Conservation (phyloP, 92 coral and sea anemone genomes). For the Epizoanthus ramosus region DNA sequence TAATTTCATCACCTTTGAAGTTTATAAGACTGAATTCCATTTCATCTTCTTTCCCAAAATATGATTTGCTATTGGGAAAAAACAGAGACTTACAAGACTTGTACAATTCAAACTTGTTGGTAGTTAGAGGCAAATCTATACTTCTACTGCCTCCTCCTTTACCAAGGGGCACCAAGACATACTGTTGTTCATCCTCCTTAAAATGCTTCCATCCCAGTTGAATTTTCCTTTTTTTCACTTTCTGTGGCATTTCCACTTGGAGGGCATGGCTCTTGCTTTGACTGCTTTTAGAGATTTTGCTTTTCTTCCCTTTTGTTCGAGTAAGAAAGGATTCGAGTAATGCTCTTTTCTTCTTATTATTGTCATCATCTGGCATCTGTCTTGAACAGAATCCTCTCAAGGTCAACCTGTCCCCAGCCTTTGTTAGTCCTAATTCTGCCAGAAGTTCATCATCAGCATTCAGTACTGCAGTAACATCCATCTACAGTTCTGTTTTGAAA, state of each 20-base stretch:
- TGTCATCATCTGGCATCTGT: neutral
- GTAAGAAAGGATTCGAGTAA: neutral
- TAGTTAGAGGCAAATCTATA: neutral
- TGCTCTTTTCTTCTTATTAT: slow-evolving; percentile 37
- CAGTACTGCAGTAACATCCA: slow-evolving; percentile 58
- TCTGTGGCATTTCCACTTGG: slow-evolving; percentile 12
- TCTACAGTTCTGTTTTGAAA: slow-evolving; percentile 23
- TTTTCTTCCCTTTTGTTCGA: slow-evolving; percentile 38
- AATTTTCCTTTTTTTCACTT: slow-evolving; percentile 32
- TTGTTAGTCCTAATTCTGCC: slow-evolving; percentile 48
- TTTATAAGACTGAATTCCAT: slow-evolving; percentile 40
- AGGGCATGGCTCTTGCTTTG: neutral
- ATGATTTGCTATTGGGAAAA: slow-evolving; percentile 38
- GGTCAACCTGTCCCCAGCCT: slow-evolving; percentile 58
- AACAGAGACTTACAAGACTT: slow-evolving; percentile 19
- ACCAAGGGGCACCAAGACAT: slow-evolving; percentile 36
- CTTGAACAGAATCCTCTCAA: slow-evolving; percentile 47
- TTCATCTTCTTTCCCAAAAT: slow-evolving; percentile 49
- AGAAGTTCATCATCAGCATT: slow-evolving; percentile 54
- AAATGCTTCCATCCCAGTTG: slow-evolving; percentile 56
- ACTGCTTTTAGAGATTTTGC: neutral
- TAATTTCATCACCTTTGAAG: slow-evolving; percentile 39
- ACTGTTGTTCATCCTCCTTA: slow-evolving; percentile 31
- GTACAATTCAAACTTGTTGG: neutral
- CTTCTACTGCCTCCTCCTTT: slow-evolving; percentile 40